Base-by-base conservation (phyloP, 1,140 invertebrate genomes). In the Heliothis virescens region DNA sequence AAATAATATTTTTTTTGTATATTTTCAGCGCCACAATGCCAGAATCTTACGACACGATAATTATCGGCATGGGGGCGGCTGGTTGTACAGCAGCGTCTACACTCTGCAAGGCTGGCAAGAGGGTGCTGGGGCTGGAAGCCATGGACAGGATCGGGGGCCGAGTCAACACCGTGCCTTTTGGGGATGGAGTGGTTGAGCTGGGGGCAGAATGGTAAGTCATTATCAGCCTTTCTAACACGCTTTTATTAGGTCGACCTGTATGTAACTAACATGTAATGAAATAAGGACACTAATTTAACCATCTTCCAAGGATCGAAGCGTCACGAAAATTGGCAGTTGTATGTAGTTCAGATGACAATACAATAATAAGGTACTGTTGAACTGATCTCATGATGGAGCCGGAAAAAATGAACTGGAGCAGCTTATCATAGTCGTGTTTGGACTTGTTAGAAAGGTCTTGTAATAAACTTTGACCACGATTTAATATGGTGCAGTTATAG, bases 71-170 rank as follows among this genome's bases (percentile, higher is more conserved):
- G 52, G 96, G 96, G 0, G 90, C 96, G 1, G 90, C 96, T 2
- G 96, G 96, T 3, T 93, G 96, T 15, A 94, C 96, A n/a, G 96
- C 96, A 1, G 96, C 96, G 0, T 88, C 90, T 16, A 93, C 88
- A 5, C 86, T 97, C 7, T 83, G 94, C 3, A 86, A 95, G 84
- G 92, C 91, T 62, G 96, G 95, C 12, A 85, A 95, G 26, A 77
- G 88, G 11, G 94, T 97, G 76, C 88, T 95, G 55, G 94, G 96
- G 50, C 82, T 97, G 0, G 96, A 97, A 89, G 96, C 95, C n/a
- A 90, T 95, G 80, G 78, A 95, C 83, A 92, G 96, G 53, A 94
- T 96, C 67, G 96, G 96, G 26, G 96, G 96, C 0, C 89, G 96
- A 85, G 91, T 96, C n/a, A 82, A 94, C 59, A 95, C 95, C 3